Evolutionary conservation across 2,888 invertebrate genomes (phyloP).

Genomic region (Rhagium mordax): DNA sequence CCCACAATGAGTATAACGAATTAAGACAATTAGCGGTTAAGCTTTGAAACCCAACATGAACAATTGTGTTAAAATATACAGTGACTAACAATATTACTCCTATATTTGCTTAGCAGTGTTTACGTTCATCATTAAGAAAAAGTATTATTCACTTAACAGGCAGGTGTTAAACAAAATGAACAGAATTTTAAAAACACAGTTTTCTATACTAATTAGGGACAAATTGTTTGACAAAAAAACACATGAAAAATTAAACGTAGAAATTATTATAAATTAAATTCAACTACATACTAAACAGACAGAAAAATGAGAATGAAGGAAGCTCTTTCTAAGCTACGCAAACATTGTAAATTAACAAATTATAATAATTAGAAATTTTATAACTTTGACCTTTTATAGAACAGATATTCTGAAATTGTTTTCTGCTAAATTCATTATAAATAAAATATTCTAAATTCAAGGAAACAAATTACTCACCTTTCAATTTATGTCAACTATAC

Average conservation of each 20-base stretch:
- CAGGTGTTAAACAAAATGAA: constrained; percentile 20
- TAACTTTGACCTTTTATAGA: no score
- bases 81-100: constrained; percentile 53
- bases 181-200: constrained; percentile 29
- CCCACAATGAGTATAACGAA: constrained; percentile 62
- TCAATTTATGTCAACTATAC: no score
- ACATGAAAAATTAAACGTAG: neutral
- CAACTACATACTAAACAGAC: neutral
- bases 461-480: no score
- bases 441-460: no score
- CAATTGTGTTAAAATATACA: constrained; percentile 58
- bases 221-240: neutral
- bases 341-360: no score
- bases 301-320: no score
- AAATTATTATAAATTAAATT: neutral
- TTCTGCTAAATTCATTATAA: no score
- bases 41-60: constrained; percentile 60
- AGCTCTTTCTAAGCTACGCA: no score
- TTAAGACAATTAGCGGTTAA: constrained; percentile 65
- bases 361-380: no score
- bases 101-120: constrained; percentile 41
- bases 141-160: constrained; percentile 44
- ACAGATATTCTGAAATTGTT: no score
- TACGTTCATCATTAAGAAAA: constrained; percentile 39
- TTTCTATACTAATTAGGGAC: constrained; percentile 18